phyloP scores from a whole-genome alignment of 2,113 vertebrate species.

The Polypterus bichir region DNA sequence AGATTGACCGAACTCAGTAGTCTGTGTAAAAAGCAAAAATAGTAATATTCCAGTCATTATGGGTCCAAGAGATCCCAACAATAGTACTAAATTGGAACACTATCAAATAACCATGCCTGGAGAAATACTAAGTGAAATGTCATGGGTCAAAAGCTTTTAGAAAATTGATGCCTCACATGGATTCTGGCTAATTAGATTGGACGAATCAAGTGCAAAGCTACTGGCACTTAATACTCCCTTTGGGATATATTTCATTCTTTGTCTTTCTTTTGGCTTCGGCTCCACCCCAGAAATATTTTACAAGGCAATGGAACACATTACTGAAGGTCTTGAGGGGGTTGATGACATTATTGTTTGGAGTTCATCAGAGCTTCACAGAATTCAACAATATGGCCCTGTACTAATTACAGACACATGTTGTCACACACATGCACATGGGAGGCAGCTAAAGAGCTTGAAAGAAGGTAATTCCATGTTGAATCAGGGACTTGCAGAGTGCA shows the following conservation, averaged over 20 bases:
- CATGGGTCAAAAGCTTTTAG: neutral
- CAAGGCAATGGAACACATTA: neutral
- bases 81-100: neutral
- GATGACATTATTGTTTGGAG: neutral
- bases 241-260: neutral
- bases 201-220: neutral
- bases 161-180: neutral
- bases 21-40: neutral
- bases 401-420: no score
- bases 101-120: neutral
- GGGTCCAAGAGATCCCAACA: neutral
- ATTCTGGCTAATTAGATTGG: neutral
- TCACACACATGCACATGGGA: no score
- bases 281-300: neutral
- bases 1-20: neutral
- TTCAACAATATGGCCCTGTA: no score
- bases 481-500: no score
- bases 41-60: neutral
- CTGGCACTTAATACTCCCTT: neutral
- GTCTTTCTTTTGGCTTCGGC: neutral
- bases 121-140: neutral
- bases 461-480: no score
- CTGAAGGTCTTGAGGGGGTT: neutral
- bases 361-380: no score
- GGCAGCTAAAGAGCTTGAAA: no score